phyloP scores from a whole-genome alignment of 2,888 invertebrate species.

The Eledone cirrhosa region DNA sequence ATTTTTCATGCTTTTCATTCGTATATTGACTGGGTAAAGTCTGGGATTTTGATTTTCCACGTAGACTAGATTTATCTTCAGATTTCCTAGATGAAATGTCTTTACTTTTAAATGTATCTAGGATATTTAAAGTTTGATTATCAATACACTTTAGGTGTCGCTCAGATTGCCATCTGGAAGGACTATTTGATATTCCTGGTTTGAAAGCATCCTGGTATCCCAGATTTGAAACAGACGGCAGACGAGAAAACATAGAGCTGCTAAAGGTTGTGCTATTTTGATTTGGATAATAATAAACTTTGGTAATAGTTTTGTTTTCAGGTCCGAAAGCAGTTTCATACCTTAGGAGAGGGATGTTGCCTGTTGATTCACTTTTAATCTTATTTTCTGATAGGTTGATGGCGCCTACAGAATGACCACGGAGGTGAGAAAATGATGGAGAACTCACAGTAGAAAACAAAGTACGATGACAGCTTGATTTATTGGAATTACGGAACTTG shows the following conservation, averaged over 20 bases:
- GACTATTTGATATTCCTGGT: not conserved
- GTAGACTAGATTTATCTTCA: not conserved
- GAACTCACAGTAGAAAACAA: not conserved
- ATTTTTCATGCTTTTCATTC: constrained; percentile 3
- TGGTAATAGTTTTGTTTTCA: constrained; percentile 56
- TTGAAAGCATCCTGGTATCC: not conserved
- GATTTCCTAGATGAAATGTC: not conserved
- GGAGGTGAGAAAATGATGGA: not conserved
- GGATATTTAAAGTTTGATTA: constrained; percentile 5
- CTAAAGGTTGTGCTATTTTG: constrained; percentile 40
- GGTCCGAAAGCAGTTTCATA: constrained; percentile 61
- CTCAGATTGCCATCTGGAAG: constrained; percentile 17
- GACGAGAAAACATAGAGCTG: constrained; percentile 47
- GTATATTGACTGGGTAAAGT: too few relatives aligned
- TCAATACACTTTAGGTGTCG: not conserved
- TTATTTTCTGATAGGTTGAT: constrained; percentile 35
- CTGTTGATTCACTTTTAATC: constrained; percentile 38
- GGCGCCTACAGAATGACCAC: constrained; percentile 16
- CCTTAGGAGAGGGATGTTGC: constrained; percentile 46
- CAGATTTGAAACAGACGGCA: constrained; percentile 22
- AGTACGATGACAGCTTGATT: constrained; percentile 24
- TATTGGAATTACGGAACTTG: constrained; percentile 41
- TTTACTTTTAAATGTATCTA: not conserved
- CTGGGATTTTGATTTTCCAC: not conserved
- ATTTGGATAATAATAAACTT: constrained; percentile 49